phyloP scores from a whole-genome alignment of 2,113 vertebrate species.

The Dasyornis broadbenti region DNA sequence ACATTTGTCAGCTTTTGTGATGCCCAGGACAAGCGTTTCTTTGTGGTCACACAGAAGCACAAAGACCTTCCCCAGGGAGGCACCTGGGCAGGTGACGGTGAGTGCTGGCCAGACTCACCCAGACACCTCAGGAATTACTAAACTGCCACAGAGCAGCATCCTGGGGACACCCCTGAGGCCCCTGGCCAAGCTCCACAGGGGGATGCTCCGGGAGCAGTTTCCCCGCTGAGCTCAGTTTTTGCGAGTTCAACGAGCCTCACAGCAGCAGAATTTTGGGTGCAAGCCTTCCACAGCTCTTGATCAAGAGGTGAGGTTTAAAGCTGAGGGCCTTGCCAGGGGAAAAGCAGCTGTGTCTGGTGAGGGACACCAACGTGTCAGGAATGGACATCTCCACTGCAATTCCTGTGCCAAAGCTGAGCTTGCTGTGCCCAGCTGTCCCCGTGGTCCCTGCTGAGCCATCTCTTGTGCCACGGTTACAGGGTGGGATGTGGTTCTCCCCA shows the following conservation, averaged over 20 bases:
- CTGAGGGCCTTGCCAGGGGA: not conserved
- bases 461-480: not conserved
- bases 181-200: not conserved
- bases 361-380: accelerated
- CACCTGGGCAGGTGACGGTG: not conserved
- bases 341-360: not conserved
- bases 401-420: not conserved
- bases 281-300: not conserved
- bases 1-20: not conserved
- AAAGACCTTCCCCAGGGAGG: not conserved
- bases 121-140: accelerated
- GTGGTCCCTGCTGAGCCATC: not conserved
- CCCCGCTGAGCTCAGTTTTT: not conserved
- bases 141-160: not conserved
- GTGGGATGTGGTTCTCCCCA: not conserved
- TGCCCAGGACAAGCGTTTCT: not conserved
- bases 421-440: not conserved
- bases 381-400: not conserved
- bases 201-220: not conserved
- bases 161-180: not conserved
- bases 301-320: not conserved
- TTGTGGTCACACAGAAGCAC: not conserved
- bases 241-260: accelerated
- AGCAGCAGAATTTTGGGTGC: not conserved
- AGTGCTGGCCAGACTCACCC: not conserved